A percentile compares a stretch with the other conserved stretches of the same genome.
These are phyloP conservation scores for Crenichthys baileyi DNA, from an alignment of 2,797 vertebrate species.

Conservation along the genomic window DNA sequence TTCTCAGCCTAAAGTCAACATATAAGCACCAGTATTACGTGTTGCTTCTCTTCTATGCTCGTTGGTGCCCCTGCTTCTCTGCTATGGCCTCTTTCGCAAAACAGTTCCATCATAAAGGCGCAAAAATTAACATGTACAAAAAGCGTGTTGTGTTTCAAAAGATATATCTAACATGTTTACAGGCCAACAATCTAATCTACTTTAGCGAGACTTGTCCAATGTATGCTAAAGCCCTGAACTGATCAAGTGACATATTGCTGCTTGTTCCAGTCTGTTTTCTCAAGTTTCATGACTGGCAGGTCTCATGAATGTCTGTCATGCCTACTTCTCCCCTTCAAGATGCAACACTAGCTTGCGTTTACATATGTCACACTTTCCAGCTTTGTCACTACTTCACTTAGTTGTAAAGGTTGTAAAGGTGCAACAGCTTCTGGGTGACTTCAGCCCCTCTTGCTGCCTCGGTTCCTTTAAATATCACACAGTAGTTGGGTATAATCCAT, in stretches of 20 bases:
- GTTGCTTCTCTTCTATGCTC: constrained; percentile 4
- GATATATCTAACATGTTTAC: neutral
- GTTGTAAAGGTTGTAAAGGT: neutral
- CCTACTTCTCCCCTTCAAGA: neutral
- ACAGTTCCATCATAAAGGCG: neutral
- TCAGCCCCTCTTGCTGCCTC: neutral
- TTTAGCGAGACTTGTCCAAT: neutral
- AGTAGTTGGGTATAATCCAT: neutral
- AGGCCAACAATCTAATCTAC: neutral
- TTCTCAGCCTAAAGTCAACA: constrained; percentile 37
- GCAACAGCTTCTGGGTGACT: neutral
- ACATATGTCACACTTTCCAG: neutral
- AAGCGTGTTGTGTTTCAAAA: neutral
- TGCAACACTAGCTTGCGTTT: neutral
- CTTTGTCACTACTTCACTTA: neutral
- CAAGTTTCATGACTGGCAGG: neutral
- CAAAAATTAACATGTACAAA: neutral
- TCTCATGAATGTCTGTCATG: constrained; percentile 1
- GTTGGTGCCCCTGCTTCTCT: constrained; percentile 4
- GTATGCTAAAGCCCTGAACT: neutral
- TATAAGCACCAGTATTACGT: constrained; percentile 43
- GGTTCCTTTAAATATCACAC: neutral
- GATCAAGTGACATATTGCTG: neutral
- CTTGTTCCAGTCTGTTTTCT: neutral
- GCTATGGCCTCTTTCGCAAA: constrained; percentile 12